Evolutionary conservation across 2,113 vertebrate species (phyloP), one percentile per base, ranked within the genome.

Genomic region (Nestor notabilis): DNA sequence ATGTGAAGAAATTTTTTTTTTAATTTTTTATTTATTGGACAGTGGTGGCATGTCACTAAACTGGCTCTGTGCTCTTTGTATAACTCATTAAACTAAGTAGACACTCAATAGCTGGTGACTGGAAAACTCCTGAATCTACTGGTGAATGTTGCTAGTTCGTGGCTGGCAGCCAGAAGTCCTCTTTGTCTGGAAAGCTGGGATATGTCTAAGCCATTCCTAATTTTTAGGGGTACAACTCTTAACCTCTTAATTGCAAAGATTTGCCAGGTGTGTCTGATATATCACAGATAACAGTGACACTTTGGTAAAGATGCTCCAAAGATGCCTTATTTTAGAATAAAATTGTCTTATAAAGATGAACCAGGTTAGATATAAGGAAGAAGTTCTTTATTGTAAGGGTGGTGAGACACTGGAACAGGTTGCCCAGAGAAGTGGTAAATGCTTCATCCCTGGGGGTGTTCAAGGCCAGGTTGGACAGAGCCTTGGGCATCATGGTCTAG

Each of bases 51-150:
- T 83, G 37, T 87, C 49, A 58, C 17, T 84, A 64, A 77, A 79
- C 17, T 86, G 46, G 50, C 53, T 78, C 25, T 69, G 13, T 56
- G 35, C 23, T 31, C 14, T 31, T 41, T 46, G 47, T 90, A 39
- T 74, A 93, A 70, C 31, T 77, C 79, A 75, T 88, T 95, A 87
- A 92, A 94, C 58, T 94, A 91, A 96, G 80, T 72, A 56, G 29
- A 10, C 24, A 25, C 50, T 87, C 52, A 7, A 29, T 39, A 86
- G 70, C 56, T 58, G 29, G 23, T 90, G 58, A 55, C 58, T 92
- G 39, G 25, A 84, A 95, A 92, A 69, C 47, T 78, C 50, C 94
- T 52, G 41, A 44, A 95, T 33, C 31, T 74, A 41, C 44, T 37
- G 72, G 25, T 61, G 96, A 96, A 90, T 31, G 43, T 25, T 63